Conservation (phyloP, 2,888 invertebrate genomes). For the Lasioglossum leucozonium region DNA sequence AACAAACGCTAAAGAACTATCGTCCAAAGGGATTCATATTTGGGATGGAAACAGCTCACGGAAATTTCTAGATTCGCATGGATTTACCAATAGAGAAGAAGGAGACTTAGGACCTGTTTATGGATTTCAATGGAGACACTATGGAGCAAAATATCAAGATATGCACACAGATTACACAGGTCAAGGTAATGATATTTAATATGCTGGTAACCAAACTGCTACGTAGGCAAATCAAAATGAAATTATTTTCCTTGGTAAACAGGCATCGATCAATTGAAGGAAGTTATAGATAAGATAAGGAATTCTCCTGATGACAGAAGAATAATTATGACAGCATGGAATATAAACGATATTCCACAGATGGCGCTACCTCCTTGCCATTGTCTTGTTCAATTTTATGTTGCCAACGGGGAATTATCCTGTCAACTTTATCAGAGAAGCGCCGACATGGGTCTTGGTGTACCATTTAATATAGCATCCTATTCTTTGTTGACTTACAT, state of each 20-base stretch:
- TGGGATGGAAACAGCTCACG: conserved; percentile 98
- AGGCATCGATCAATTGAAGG: conserved; percentile 96
- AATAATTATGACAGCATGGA: conserved; percentile 98
- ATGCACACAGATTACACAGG: conserved; percentile 93
- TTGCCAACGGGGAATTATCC: conserved; percentile 92
- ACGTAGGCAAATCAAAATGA: neutral
- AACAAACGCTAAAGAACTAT: conserved; percentile 93
- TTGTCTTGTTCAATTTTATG: conserved; percentile 97
- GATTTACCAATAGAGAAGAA: conserved; percentile 93
- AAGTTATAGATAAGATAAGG: conserved; percentile 92
- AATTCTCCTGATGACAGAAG: conserved; percentile 94
- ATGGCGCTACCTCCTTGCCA: conserved; percentile 99
- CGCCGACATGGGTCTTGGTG: conserved; percentile 99
- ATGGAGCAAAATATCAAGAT: conserved; percentile 94
- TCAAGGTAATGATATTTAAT: conserved; percentile 78
- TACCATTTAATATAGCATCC: conserved; percentile 99
- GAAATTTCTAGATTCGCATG: conserved; percentile 93
- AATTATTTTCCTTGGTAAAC: conserved; percentile 73
- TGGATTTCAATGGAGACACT: conserved; percentile 99
- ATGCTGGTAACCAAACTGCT: neutral
- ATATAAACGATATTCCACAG: conserved; percentile 92
- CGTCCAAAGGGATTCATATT: conserved; percentile 93
- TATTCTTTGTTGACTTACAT: conserved; percentile 97
- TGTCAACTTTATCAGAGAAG: conserved; percentile 98
- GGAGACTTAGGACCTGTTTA: conserved; percentile 98